These are phyloP conservation scores for Catostylus mosaicus DNA, from an alignment of 30 jellyfish, hydroid and myxozoan species.

Conservation along the genomic window DNA sequence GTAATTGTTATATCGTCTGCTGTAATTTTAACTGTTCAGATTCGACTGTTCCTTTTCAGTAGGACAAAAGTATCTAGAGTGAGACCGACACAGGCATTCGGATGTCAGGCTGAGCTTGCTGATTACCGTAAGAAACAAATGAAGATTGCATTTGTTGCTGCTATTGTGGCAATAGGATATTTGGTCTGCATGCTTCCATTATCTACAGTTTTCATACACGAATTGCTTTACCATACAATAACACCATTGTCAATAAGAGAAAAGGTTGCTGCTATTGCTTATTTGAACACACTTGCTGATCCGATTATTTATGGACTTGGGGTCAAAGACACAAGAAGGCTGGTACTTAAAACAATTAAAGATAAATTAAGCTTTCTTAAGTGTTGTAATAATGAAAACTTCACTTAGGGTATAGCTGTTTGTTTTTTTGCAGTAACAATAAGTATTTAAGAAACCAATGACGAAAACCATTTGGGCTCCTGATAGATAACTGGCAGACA, in stretches of 20 bases:
- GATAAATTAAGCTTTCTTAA: too few relatives aligned
- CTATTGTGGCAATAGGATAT: background rate
- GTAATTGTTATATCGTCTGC: background rate
- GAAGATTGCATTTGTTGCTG: background rate
- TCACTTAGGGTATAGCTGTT: too few relatives aligned
- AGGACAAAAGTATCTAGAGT: background rate
- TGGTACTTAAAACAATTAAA: background rate
- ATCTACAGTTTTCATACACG: background rate
- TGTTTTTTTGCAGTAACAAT: too few relatives aligned
- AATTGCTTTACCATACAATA: background rate
- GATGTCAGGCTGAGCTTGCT: background rate
- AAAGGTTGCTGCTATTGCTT: background rate
- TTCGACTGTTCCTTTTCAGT: background rate
- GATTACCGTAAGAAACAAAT: background rate
- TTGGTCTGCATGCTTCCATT: background rate
- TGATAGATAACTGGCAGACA: too few relatives aligned
- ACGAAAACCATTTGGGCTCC: too few relatives aligned
- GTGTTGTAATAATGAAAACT: too few relatives aligned
- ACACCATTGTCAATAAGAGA: background rate
- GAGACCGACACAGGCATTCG: background rate
- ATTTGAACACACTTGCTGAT: background rate
- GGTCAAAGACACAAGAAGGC: background rate
- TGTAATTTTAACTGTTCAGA: background rate
- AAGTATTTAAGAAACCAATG: too few relatives aligned
- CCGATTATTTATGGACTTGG: background rate